phyloP scores from a whole-genome alignment of 2,888 invertebrate species.

The Malacosoma neustria region DNA sequence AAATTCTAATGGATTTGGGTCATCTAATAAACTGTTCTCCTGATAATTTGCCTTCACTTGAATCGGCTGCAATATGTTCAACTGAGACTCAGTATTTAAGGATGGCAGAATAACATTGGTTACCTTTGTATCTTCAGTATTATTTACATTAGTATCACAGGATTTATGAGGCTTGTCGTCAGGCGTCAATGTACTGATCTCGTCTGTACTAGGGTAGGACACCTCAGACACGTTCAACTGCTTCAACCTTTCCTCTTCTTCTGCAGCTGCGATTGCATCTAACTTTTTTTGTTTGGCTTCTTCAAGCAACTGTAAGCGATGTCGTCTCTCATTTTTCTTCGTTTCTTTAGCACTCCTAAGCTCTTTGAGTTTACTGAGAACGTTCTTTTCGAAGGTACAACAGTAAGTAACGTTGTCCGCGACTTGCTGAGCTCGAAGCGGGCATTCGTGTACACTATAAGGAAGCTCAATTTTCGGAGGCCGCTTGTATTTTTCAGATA shows the following conservation, averaged over 20 bases:
- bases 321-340: conserved; percentile 75
- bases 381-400: conserved; percentile 79
- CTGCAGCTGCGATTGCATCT: conserved; percentile 64
- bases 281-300: conserved; percentile 71
- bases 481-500: conserved; percentile 89
- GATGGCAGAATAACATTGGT: conserved; percentile 28
- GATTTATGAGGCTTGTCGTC: conserved; percentile 56
- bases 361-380: conserved; percentile 81
- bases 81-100: conserved; percentile 35
- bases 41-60: conserved; percentile 50
- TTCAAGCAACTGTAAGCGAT: conserved; percentile 75
- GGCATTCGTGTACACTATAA: conserved; percentile 45
- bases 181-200: conserved; percentile 69
- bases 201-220: conserved; percentile 77
- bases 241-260: conserved; percentile 68
- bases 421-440: conserved; percentile 47
- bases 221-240: conserved; percentile 74
- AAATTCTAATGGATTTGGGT: conserved; percentile 58
- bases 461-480: conserved; percentile 78
- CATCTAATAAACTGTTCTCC: conserved; percentile 52
- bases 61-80: conserved; percentile 59
- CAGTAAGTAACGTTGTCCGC: conserved; percentile 76
- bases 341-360: conserved; percentile 79
- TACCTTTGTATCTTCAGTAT: conserved; percentile 24
- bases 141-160: conserved; percentile 43